Conservation (phyloP, 2,797 vertebrate species). For the Chelonia mydas region DNA sequence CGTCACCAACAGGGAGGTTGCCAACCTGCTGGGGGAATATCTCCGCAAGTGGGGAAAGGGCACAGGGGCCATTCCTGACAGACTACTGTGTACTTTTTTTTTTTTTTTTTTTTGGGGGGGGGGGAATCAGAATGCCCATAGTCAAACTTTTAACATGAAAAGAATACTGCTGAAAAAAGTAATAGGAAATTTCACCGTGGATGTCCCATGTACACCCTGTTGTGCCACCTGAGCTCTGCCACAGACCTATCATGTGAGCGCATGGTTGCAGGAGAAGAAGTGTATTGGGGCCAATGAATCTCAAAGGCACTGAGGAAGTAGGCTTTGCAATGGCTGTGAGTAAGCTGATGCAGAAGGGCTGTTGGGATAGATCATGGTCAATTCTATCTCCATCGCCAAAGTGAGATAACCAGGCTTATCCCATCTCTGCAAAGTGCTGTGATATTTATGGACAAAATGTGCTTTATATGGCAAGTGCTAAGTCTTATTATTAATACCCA, state of each 20-base stretch:
- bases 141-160: background rate
- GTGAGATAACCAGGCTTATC: background rate
- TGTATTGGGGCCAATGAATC: background rate
- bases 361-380: background rate
- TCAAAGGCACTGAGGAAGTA: background rate
- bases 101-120: background rate
- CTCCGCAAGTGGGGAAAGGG: too few species aligned
- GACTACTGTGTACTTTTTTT: fast-evolving
- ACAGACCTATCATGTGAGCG: background rate
- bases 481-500: background rate
- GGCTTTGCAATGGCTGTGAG: background rate
- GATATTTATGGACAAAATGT: background rate
- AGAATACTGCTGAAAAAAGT: background rate
- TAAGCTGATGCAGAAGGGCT: background rate
- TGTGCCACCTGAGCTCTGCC: background rate
- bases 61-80: background rate
- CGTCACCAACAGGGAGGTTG: too few species aligned
- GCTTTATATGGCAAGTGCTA: background rate
- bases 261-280: background rate
- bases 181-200: background rate
- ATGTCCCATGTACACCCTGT: background rate
- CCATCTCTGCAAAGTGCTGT: background rate
- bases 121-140: background rate
- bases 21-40: too few species aligned
- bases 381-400: background rate